A percentile compares a stretch with the other conserved stretches of the same genome.
Conservation (phyloP, 2,113 vertebrate genomes). For the Spea bombifrons region DNA sequence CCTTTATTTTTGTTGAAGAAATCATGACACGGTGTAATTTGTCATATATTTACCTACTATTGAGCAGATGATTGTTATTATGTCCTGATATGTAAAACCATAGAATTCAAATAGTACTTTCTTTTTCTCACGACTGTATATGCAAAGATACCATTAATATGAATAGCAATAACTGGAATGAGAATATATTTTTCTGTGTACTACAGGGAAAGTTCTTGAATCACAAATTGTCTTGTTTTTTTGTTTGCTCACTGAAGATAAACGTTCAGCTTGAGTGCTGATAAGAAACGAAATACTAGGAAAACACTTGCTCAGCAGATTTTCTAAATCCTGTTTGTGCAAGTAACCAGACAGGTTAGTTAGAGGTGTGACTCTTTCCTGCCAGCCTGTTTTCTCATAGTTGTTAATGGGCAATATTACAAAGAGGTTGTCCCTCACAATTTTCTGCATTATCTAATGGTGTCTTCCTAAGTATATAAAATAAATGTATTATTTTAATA, state of each 20-base stretch:
- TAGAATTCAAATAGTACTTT: too few species aligned
- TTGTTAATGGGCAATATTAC: background rate
- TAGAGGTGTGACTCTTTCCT: slow-evolving; percentile 2
- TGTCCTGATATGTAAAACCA: too few species aligned
- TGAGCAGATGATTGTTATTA: too few species aligned
- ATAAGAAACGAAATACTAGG: slow-evolving; percentile 29
- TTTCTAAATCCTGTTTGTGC: background rate
- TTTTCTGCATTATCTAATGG: too few species aligned
- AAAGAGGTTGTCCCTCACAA: too few species aligned
- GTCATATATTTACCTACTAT: too few species aligned
- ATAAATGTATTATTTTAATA: too few species aligned
- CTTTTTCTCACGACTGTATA: too few species aligned
- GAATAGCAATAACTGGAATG: background rate
- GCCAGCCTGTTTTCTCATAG: background rate
- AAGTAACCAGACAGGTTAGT: slow-evolving; percentile 17
- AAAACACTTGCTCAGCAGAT: slow-evolving; percentile 28
- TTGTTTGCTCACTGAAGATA: slow-evolving; percentile 12
- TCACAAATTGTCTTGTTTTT: background rate
- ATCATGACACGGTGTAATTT: too few species aligned
- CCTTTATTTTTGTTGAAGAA: too few species aligned
- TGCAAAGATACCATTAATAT: too few species aligned
- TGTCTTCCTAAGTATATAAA: too few species aligned
- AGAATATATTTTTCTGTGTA: background rate
- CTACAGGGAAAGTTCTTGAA: background rate
- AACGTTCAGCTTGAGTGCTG: background rate